Conservation (phyloP, 2,888 invertebrate genomes). For the Eugnorisma glareosa region DNA sequence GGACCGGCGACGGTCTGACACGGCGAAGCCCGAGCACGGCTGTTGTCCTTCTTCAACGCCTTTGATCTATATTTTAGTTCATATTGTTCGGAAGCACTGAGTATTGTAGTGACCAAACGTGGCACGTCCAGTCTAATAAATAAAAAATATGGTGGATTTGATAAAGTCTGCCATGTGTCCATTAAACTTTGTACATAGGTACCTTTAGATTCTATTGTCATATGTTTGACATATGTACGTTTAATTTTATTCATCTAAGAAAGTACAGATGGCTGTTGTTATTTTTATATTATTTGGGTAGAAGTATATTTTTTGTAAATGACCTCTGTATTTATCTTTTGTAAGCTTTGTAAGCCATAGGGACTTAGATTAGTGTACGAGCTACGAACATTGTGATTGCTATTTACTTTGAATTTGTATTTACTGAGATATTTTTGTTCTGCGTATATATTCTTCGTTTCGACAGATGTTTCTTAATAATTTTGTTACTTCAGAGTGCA, state of each 20-base stretch:
- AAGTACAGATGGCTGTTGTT: constrained; percentile 91
- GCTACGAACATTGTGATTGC: constrained; percentile 89
- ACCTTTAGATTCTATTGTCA: constrained; percentile 90
- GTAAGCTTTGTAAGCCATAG: constrained; percentile 90
- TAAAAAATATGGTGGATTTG: constrained; percentile 78
- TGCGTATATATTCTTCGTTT: constrained; percentile 87
- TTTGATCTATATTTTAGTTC: constrained; percentile 76
- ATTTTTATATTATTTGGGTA: constrained; percentile 91
- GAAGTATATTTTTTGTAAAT: constrained; percentile 91
- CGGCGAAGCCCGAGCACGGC: constrained; percentile 42
- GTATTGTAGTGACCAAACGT: constrained; percentile 85
- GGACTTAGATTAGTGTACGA: constrained; percentile 88
- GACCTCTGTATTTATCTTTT: constrained; percentile 90
- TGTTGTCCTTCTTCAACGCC: constrained; percentile 76
- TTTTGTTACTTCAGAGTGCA: constrained; percentile 92
- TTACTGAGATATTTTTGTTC: constrained; percentile 85
- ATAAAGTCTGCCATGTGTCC: constrained; percentile 79
- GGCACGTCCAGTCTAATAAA: constrained; percentile 85
- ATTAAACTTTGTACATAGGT: constrained; percentile 87
- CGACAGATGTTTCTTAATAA: constrained; percentile 87
- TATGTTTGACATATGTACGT: constrained; percentile 90
- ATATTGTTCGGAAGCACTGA: constrained; percentile 74
- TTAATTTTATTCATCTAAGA: constrained; percentile 91
- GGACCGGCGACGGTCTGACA: constrained; percentile 43
- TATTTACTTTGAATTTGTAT: constrained; percentile 86